Conservation (phyloP, 2,113 vertebrate genomes). For the Chloroceryle aenea region DNA sequence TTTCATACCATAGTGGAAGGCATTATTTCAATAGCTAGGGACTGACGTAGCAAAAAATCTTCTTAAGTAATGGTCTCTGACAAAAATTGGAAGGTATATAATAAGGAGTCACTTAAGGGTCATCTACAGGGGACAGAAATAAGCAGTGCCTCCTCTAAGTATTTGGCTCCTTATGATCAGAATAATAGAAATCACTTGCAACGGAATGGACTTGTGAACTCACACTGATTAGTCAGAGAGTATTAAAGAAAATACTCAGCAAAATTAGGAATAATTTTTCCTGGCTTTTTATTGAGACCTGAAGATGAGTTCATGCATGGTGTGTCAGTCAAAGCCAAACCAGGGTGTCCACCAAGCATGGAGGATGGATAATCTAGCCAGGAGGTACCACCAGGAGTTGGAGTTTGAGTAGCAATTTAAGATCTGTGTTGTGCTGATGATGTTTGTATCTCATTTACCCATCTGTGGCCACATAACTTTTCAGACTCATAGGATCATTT, state of each 20-base stretch:
- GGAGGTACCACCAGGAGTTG: not conserved
- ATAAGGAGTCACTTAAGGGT: not conserved
- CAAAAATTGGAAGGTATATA: not conserved
- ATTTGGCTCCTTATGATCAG: not conserved
- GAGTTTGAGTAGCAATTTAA: not conserved
- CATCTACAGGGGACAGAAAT: not conserved
- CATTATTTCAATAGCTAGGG: not conserved
- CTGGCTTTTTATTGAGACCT: not conserved
- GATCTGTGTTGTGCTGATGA: not conserved
- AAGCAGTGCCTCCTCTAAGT: not conserved
- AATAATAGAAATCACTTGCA: not conserved
- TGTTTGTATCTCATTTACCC: not conserved
- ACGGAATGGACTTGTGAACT: not conserved
- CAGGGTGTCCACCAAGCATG: not conserved
- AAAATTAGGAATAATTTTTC: not conserved
- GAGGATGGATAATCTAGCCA: not conserved
- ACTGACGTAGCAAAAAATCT: not conserved
- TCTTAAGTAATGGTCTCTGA: not conserved
- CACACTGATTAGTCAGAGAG: not conserved
- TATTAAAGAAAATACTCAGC: not conserved
- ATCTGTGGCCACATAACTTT: rapidly evolving
- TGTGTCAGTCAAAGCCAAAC: not conserved
- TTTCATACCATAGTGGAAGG: not conserved
- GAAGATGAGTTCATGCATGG: not conserved
- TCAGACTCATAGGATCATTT: too few relatives aligned